Evolutionary conservation across 2,888 invertebrate species (phyloP), one percentile per base, ranked within the genome.

Genomic region (Xanthia icteritia): DNA sequence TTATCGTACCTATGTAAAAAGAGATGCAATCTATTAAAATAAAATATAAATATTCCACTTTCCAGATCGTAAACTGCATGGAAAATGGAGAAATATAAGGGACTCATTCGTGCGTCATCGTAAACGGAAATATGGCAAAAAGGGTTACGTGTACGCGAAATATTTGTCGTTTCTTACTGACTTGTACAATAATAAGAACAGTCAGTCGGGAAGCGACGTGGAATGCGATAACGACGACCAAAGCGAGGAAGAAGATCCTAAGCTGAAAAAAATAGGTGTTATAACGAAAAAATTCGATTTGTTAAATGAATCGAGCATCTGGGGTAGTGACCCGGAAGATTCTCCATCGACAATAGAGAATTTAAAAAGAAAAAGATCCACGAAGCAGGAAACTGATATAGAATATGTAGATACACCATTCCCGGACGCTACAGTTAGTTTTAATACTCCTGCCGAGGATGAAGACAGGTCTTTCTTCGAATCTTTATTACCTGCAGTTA

Each of bases 51-150:
- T 70, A 81, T 89, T 85, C 72, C 75, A 71, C 86, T 69, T 86
- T 91, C n/a, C 94, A 95, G 95, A 90, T 88, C 93, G 92, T 86
- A 95, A 93, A 87, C 89, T 95, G 6, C 90, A 94, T 77, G 90
- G 91, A 87, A 95, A 95, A 92, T 95, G 96, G 96, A 92, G 96
- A n/a, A 95, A 95, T 88, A 93, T 95, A 66, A 90, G 95, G n/a
- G 96, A 95, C 82, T 93, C 94, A 2, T 95, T 92, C 89, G 95
- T 95, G 39, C 91, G 95, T n/a, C 90, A 93, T 81, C 76, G 90
- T 11, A 93, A 92, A 79, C 88, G 90, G 42, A 90, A 89, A 48
- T 90, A 90, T 72, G 90, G 88, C 23, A 93, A 92, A 83, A 91
- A 89, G 74, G 90, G 89, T 3, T 95, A 95, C 82, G 90, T 94